phyloP scores from a whole-genome alignment of 2,888 invertebrate species.

The Drosophila ustulata region DNA sequence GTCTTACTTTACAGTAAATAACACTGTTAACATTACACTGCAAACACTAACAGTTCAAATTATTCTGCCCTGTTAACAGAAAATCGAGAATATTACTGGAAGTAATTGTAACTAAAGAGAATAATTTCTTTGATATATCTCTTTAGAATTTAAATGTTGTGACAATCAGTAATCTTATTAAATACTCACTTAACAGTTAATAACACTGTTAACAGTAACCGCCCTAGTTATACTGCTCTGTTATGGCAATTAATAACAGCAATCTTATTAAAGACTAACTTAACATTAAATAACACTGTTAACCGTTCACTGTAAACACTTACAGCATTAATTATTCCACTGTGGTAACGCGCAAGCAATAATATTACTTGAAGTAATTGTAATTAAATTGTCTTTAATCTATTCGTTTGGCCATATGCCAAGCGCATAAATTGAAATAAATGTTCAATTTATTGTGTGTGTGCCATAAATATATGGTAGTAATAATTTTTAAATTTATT shows the following conservation, averaged over 20 bases:
- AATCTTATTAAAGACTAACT: too few relatives aligned
- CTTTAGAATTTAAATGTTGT: too few relatives aligned
- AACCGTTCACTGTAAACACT: too few relatives aligned
- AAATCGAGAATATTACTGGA: neutral
- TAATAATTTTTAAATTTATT: slow-evolving; percentile 14
- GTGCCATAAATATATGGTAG: neutral
- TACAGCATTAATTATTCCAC: neutral
- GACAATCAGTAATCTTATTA: too few relatives aligned
- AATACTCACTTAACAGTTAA: too few relatives aligned
- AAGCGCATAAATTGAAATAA: slow-evolving; percentile 19
- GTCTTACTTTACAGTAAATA: too few relatives aligned
- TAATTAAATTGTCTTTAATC: slow-evolving; percentile 1
- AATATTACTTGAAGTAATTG: neutral
- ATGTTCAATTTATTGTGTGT: slow-evolving; percentile 15
- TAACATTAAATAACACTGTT: too few relatives aligned
- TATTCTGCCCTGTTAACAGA: neutral
- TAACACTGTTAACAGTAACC: neutral
- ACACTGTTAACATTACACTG: neutral
- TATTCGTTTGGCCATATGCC: slow-evolving; percentile 1
- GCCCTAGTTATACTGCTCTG: too few relatives aligned
- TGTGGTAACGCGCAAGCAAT: neutral
- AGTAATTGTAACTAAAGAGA: neutral
- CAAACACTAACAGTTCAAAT: neutral
- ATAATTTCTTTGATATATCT: too few relatives aligned
- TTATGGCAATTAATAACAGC: too few relatives aligned